These are phyloP conservation scores for Falcunculus frontatus DNA, from an alignment of 2,113 vertebrate genomes.

Conservation along the genomic window DNA sequence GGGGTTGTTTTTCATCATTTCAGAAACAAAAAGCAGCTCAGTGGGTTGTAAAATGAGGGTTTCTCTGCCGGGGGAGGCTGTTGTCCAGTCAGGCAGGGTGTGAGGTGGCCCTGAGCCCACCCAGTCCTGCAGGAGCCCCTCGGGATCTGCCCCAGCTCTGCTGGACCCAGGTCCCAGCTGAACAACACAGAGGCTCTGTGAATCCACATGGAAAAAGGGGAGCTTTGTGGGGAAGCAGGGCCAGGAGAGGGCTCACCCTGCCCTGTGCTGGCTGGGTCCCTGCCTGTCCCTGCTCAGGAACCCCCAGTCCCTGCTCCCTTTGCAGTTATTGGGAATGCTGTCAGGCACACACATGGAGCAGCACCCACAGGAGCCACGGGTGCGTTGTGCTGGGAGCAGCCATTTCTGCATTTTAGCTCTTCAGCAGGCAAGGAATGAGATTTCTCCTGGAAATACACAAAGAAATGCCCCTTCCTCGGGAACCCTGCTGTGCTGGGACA, in stretches of 20 bases:
- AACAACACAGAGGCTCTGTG: neutral
- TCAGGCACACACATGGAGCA: neutral
- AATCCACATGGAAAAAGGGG: neutral
- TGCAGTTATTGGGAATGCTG: neutral
- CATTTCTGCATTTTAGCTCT: neutral
- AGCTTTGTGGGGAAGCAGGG: neutral
- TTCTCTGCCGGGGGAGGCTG: neutral
- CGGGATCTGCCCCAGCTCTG: neutral
- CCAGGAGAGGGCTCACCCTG: neutral
- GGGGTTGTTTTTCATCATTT: neutral
- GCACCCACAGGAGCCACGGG: neutral
- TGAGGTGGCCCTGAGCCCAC: neutral
- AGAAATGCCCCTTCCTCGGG: neutral
- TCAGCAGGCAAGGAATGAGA: neutral
- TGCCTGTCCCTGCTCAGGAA: neutral
- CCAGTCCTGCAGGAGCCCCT: rapidly evolving
- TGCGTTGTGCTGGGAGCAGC: neutral
- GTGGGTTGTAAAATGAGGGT: neutral
- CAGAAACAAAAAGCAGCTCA: neutral
- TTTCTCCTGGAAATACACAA: neutral
- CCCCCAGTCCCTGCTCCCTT: neutral
- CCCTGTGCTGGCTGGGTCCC: neutral
- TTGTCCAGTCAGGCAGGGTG: neutral
- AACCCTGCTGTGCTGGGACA: neutral
- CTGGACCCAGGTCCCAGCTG: rapidly evolving